A percentile compares a stretch with the other conserved stretches of the same genome.
phyloP scores from a whole-genome alignment of 1,140 invertebrate species.

The Brachionus rotundiformis region DNA sequence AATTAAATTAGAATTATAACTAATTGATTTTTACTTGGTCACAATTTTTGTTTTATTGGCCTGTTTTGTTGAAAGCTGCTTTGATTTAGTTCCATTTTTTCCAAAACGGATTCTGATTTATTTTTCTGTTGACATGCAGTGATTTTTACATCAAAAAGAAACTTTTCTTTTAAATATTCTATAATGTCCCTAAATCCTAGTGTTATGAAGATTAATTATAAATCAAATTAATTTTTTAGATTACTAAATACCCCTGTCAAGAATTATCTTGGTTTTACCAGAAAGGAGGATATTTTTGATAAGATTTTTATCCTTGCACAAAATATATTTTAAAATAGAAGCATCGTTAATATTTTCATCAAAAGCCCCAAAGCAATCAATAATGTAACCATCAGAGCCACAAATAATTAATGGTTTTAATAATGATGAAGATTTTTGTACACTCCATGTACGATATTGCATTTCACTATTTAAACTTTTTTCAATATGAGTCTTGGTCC shows the following conservation, averaged over 20 bases:
- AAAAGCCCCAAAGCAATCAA: conserved; percentile 40
- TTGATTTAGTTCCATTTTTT: not conserved
- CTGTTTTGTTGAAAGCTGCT: not conserved
- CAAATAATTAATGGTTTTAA: conserved; percentile 16
- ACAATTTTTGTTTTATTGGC: not conserved
- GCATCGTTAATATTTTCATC: conserved; percentile 1
- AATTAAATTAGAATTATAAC: not conserved
- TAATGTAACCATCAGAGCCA: conserved; percentile 33
- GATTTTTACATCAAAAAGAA: not conserved
- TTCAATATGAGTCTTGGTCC: not conserved
- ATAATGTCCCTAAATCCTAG: conserved; percentile 9
- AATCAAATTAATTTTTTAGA: too few relatives aligned
- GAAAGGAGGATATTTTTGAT: not conserved
- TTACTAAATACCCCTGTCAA: conserved; percentile 20
- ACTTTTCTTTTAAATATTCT: not conserved
- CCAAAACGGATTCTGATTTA: not conserved
- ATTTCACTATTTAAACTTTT: conserved; percentile 22
- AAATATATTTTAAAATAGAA: not conserved
- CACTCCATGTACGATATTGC: not conserved
- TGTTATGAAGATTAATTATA: not conserved
- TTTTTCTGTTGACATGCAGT: not conserved
- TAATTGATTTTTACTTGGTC: not conserved
- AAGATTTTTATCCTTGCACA: not conserved
- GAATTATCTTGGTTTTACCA: not conserved
- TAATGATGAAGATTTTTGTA: conserved; percentile 2